phyloP scores from a whole-genome alignment of 2,113 vertebrate species.

The Columba livia region DNA sequence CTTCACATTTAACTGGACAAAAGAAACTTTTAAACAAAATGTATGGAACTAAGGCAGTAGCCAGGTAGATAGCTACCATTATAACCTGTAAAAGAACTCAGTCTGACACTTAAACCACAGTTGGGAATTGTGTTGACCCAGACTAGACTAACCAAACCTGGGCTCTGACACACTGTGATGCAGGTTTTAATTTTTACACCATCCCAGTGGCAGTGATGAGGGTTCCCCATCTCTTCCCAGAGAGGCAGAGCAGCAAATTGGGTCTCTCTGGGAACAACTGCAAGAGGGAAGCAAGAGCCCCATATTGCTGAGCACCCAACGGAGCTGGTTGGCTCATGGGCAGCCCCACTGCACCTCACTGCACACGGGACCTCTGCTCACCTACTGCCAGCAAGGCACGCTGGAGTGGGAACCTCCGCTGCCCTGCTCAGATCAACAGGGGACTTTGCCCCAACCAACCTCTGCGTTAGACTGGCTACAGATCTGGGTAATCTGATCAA shows the following conservation, averaged over 20 bases:
- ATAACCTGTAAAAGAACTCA: neutral
- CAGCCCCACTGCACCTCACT: neutral
- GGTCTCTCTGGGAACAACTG: neutral
- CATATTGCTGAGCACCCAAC: neutral
- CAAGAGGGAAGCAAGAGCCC: neutral
- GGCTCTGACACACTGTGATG: neutral
- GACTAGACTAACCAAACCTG: neutral
- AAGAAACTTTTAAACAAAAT: neutral
- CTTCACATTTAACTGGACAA: neutral
- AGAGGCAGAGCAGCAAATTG: neutral
- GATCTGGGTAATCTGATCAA: neutral
- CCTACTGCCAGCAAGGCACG: neutral
- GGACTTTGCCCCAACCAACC: neutral
- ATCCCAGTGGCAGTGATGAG: neutral
- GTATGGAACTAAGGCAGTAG: neutral
- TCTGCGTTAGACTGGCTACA: neutral
- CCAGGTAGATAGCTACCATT: neutral
- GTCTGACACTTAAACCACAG: neutral
- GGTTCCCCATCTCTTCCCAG: neutral
- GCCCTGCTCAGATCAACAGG: neutral
- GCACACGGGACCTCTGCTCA: neutral
- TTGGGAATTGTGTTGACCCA: neutral
- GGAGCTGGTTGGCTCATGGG: neutral
- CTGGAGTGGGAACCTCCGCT: rapidly evolving
- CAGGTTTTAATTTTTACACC: neutral